These are phyloP conservation scores for Anastrepha obliqua DNA, from an alignment of 1,140 invertebrate genomes.

Conservation along the genomic window DNA sequence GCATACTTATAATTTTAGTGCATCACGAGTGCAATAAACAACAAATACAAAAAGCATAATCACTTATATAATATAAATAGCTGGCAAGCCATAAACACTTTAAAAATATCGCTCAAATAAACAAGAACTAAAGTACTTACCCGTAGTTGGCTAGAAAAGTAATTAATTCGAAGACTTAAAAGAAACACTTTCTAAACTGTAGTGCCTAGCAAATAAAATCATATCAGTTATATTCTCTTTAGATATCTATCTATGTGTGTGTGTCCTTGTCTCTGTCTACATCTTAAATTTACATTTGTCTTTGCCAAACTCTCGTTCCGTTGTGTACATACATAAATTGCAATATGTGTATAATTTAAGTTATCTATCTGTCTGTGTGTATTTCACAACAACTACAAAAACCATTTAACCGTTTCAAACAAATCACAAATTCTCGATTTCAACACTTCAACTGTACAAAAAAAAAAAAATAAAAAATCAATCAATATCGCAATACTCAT, in stretches of 20 bases:
- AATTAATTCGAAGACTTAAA: not conserved
- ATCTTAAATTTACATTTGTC: not conserved
- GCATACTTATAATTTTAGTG: too few species aligned
- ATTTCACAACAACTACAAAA: conserved; percentile 20
- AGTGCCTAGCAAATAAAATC: not conserved
- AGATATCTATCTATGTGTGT: conserved; percentile 1
- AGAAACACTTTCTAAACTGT: not conserved
- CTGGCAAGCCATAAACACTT: not conserved
- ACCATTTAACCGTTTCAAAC: not conserved
- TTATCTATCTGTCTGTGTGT: conserved; percentile 23
- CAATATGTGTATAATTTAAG: not conserved
- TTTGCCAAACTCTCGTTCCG: conserved; percentile 2
- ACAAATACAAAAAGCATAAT: too few species aligned
- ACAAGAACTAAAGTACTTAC: not conserved
- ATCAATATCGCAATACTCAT: conserved; percentile 35
- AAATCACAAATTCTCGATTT: conserved; percentile 45
- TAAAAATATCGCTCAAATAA: not conserved
- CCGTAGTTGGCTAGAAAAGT: not conserved
- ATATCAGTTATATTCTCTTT: not conserved
- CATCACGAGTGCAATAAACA: too few species aligned
- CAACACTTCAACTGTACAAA: conserved; percentile 2
- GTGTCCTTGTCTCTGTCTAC: conserved; percentile 26
- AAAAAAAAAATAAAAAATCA: conserved; percentile 54
- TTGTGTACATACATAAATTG: not conserved
- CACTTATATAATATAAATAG: too few species aligned